Conservation (phyloP, 2,888 invertebrate genomes). For the Dolomedes plantarius region DNA sequence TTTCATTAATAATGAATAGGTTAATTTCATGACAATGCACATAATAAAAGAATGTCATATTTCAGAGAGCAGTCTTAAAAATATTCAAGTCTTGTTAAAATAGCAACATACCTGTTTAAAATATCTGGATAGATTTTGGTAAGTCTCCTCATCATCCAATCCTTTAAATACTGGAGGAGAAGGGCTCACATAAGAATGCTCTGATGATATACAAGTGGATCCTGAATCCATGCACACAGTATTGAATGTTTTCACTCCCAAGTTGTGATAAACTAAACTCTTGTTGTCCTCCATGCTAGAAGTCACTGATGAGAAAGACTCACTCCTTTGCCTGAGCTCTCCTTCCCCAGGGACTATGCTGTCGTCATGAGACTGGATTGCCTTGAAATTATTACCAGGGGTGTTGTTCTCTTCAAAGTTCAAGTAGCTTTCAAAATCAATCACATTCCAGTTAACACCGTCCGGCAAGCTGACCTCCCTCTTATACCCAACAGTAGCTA, state of each 20-base stretch:
- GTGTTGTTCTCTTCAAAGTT: conserved; percentile 55
- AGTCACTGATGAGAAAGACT: conserved; percentile 46
- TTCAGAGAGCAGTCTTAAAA: too few species aligned
- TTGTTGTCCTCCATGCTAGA: conserved; percentile 54
- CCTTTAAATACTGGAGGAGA: conserved; percentile 8
- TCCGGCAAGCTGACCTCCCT: conserved; percentile 37
- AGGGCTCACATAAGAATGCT: conserved; percentile 43
- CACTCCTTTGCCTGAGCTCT: conserved; percentile 34
- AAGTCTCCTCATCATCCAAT: conserved; percentile 59
- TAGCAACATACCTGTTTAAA: conserved; percentile 46
- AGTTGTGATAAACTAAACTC: conserved; percentile 23
- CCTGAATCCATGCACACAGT: conserved; percentile 62
- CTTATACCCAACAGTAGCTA: conserved; percentile 34
- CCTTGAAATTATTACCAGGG: conserved; percentile 15
- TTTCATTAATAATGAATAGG: too few species aligned
- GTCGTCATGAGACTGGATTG: conserved; percentile 43
- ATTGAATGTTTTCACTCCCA: conserved; percentile 52
- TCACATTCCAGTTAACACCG: conserved; percentile 52
- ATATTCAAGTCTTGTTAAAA: too few species aligned
- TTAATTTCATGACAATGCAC: too few species aligned
- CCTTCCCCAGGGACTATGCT: conserved; percentile 58
- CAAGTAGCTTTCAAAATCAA: conserved; percentile 47
- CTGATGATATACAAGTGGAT: conserved; percentile 62
- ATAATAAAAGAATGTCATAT: too few species aligned
- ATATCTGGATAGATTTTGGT: conserved; percentile 49